These are phyloP conservation scores for Cephus cinctus DNA, from an alignment of 1,140 invertebrate genomes.

Conservation along the genomic window DNA sequence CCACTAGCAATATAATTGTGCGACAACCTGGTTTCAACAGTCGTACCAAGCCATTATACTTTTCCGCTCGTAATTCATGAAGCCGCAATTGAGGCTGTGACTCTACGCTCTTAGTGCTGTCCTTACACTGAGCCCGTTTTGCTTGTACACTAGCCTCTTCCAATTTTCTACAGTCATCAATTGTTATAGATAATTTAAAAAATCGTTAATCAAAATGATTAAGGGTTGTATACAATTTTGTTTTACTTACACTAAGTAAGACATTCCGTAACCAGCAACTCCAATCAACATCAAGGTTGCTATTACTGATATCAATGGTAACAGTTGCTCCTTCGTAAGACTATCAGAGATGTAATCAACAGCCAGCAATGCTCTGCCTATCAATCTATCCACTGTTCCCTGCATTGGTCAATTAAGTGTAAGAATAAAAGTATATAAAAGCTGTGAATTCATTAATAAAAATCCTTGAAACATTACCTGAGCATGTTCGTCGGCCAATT, in stretches of 20 bases:
- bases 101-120: conserved; percentile 47
- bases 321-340: conserved; percentile 76
- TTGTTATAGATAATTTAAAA: conserved; percentile 10
- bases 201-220: no score
- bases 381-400: conserved; percentile 70
- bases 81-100: conserved; percentile 72
- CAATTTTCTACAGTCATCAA: conserved; percentile 59
- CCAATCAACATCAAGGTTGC: conserved; percentile 80
- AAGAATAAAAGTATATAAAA: background rate
- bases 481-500: conserved; percentile 57
- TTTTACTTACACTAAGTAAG: conserved; percentile 75
- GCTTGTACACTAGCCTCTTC: conserved; percentile 78
- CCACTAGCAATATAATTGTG: conserved; percentile 87
- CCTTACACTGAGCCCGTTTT: conserved; percentile 53
- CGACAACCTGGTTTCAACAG: conserved; percentile 93
- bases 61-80: conserved; percentile 91
- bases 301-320: conserved; percentile 79
- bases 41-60: conserved; percentile 91
- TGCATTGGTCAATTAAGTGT: conserved; percentile 37
- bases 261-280: conserved; percentile 83
- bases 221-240: conserved; percentile 12
- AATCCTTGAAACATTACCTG: conserved; percentile 36
- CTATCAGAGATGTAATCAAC: conserved; percentile 74
- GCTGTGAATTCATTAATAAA: background rate
- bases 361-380: conserved; percentile 67